Evolutionary conservation across 1,140 invertebrate species (phyloP), one percentile per base, ranked within the genome.

Genomic region (Rhyzopertha dominica): DNA sequence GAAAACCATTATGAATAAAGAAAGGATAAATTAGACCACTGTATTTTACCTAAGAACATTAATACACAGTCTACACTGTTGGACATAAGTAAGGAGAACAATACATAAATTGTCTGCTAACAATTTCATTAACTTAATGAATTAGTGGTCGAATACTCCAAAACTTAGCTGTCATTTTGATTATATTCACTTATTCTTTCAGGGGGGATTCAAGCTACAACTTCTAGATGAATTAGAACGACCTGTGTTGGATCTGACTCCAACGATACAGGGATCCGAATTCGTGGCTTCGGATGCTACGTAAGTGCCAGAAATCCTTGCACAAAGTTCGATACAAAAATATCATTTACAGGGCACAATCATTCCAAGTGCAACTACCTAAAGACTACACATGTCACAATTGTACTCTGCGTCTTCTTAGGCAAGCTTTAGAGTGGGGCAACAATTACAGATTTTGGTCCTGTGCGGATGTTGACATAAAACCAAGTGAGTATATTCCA

Each of bases 391-490:
- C 81, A 7, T 98, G 95, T 62, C 75, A 74, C 20, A 88, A 94
- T 66, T 98, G 95, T 66, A 91, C 90, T 0, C 73, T 98, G 23
- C 77, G 93, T 34, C 69, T 98, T 37, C 74, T 95, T 7, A 72
- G 92, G 1, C 85, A 96, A 67, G 93, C 93, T 0, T 74, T 79
- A 13, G 92, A 98, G 72, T 96, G 90, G 90, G 81, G 82, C 1
- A 68, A 71, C 8, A 79, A 71, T 52, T 96, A 95, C 65, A 74
- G 81, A 50, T 96, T 97, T 71, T 94, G 90, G 88, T 93, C 90
- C 0, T 98, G 95, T 61, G 87, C 93, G 2, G 94, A 98, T 70
- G 84, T 98, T 30, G 90, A 95, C 59, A 88, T 97, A 51, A 77
- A 75, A 38, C 59, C 66, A 39, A 72, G 79, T 73, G 55, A 70